Conservation (phyloP, 2,888 invertebrate genomes). For the Pseudanteris insignis region DNA sequence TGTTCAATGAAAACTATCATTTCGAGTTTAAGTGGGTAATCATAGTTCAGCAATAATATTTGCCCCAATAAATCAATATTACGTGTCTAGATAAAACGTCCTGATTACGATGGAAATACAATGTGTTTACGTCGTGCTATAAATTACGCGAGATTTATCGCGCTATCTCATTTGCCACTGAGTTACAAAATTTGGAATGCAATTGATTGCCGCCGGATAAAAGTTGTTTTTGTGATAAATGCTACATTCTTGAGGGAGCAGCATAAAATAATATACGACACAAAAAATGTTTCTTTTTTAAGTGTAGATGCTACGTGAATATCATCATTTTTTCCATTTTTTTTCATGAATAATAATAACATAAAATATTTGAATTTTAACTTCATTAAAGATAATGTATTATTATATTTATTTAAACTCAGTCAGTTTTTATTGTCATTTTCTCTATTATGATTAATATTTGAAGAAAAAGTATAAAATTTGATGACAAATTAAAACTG, state of each 20-base stretch:
- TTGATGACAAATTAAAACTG: too few species aligned
- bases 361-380: background rate
- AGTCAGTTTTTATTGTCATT: too few species aligned
- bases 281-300: too few species aligned
- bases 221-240: conserved; percentile 11
- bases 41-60: conserved; percentile 41
- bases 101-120: conserved; percentile 30
- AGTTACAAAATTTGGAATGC: conserved; percentile 23
- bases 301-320: too few species aligned
- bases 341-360: background rate
- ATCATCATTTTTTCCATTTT: background rate
- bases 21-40: conserved; percentile 39
- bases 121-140: conserved; percentile 34
- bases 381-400: too few species aligned
- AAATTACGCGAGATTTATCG: conserved; percentile 34
- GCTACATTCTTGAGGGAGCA: background rate
- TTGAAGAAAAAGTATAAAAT: too few species aligned
- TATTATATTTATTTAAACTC: too few species aligned
- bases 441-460: too few species aligned
- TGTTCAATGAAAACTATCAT: conserved; percentile 31
- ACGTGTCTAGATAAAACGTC: conserved; percentile 28
- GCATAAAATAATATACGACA: too few species aligned
- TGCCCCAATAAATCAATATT: conserved; percentile 33
- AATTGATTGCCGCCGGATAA: conserved; percentile 18
- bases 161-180: conserved; percentile 24